phyloP scores from a whole-genome alignment of 2,113 vertebrate species.

The Chrysochloris asiatica region DNA sequence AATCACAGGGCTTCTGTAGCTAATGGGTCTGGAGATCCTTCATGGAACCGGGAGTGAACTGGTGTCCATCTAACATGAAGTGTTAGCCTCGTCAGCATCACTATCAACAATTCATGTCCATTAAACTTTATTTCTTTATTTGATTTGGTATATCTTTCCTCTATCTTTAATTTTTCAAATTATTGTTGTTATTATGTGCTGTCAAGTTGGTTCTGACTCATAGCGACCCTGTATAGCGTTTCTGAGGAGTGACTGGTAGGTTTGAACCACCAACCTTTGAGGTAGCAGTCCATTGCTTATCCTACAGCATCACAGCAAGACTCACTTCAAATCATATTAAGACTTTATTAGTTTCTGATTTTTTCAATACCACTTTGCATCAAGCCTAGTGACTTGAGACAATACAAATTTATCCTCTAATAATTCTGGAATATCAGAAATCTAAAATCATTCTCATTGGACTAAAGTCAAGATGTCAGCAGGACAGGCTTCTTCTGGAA shows the following conservation, averaged over 20 bases:
- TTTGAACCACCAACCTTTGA: too few relatives aligned
- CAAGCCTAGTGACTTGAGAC: background rate
- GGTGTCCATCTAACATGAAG: background rate
- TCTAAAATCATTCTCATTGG: background rate
- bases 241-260: too few relatives aligned
- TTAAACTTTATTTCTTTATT: background rate
- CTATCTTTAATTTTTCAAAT: too few relatives aligned
- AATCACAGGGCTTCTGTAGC: background rate
- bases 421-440: background rate
- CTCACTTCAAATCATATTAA: background rate
- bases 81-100: too few relatives aligned
- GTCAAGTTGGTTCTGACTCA: too few relatives aligned
- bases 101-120: too few relatives aligned
- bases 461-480: background rate
- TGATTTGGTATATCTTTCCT: background rate
- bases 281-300: too few relatives aligned
- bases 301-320: too few relatives aligned
- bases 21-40: background rate
- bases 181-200: too few relatives aligned
- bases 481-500: background rate
- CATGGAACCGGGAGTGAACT: background rate
- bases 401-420: background rate
- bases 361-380: background rate
- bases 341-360: background rate
- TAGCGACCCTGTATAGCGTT: too few relatives aligned